phyloP scores from a whole-genome alignment of 2,888 invertebrate genomes.

The Loripinus fragilis region DNA sequence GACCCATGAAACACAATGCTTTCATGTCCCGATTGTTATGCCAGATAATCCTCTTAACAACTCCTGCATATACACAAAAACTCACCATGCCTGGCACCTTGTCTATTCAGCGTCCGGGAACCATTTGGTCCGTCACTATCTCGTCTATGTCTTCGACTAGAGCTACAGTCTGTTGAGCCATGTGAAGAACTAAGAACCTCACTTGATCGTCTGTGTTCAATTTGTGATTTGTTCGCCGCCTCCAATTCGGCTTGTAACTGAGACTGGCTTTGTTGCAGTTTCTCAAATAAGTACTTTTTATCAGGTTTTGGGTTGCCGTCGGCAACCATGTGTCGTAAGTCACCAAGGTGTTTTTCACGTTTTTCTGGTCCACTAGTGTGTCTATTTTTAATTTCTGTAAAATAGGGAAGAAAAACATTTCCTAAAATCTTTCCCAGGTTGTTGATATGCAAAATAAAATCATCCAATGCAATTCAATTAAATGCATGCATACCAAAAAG shows the following conservation, averaged over 20 bases:
- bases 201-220: slow-evolving; percentile 17
- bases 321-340: slow-evolving; percentile 56
- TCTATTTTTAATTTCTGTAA: slow-evolving; percentile 55
- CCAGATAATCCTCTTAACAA: too few species aligned
- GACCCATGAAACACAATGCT: too few species aligned
- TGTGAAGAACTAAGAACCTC: slow-evolving; percentile 15
- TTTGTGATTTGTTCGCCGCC: slow-evolving; percentile 30
- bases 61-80: slow-evolving; percentile 16
- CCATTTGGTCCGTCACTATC: slow-evolving; percentile 68
- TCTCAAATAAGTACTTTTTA: slow-evolving; percentile 69
- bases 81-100: slow-evolving; percentile 64
- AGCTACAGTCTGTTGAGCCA: slow-evolving; percentile 12
- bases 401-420: background rate
- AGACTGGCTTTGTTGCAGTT: slow-evolving; percentile 67
- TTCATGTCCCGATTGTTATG: too few species aligned
- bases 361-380: slow-evolving; percentile 60
- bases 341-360: slow-evolving; percentile 59
- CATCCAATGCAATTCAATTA: too few species aligned
- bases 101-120: slow-evolving; percentile 40
- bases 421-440: too few species aligned
- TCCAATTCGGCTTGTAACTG: slow-evolving; percentile 59
- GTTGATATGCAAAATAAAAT: too few species aligned
- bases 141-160: slow-evolving; percentile 61
- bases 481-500: too few species aligned
- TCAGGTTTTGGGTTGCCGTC: slow-evolving; percentile 69